Base-by-base conservation (phyloP, 1,140 invertebrate genomes). In the Ditylenchus dipsaci region DNA sequence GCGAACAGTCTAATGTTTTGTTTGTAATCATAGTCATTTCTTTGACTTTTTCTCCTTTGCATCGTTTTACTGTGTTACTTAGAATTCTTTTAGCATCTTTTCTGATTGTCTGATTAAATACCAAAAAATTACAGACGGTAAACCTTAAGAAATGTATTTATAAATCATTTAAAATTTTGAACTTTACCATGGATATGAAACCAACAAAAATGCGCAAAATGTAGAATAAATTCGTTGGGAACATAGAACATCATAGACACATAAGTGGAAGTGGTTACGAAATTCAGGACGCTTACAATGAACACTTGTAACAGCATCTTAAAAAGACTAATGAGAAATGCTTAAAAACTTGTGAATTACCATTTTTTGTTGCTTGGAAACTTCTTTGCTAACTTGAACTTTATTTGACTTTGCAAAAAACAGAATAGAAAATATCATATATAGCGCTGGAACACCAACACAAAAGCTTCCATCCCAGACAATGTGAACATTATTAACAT, bases 361-460 rank as follows among this genome's bases (percentile, higher is more conserved):
- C 49, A 53, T 53, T 53, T 53, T 53, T 15, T 53, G n/a, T 17
- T 53, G 3, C 15, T 53, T 53, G 3, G n/a, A 21, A 5, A 53
- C 15, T 1, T 3, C n/a, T 21, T 26, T 53, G 49, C 49, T 53
- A 5, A 1, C 23, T 15, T 26, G 1, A 3, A 53, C 8, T 53
- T 15, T 26, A 15, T 53, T 3, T 7, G 49, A 21, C 49, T 65
- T 65, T 1, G 45, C 21, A n/a, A 63, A 19, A 17, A 65, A 63
- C 8, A 65, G 8, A 21, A 58, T 58, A 17, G 27, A 19, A 19
- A 65, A 65, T 1, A 65, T 13, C 56, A 65, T 17, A 38, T 65
- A 65, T 7, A 65, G 43, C 1, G 38, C 56, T 1, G 63, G 23
- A 15, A 65, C 11, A 15, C 63, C 63, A 3, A 65, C 33, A n/a